Base-by-base conservation (phyloP, 2,113 vertebrate species). In the Cichladusa arquata region DNA sequence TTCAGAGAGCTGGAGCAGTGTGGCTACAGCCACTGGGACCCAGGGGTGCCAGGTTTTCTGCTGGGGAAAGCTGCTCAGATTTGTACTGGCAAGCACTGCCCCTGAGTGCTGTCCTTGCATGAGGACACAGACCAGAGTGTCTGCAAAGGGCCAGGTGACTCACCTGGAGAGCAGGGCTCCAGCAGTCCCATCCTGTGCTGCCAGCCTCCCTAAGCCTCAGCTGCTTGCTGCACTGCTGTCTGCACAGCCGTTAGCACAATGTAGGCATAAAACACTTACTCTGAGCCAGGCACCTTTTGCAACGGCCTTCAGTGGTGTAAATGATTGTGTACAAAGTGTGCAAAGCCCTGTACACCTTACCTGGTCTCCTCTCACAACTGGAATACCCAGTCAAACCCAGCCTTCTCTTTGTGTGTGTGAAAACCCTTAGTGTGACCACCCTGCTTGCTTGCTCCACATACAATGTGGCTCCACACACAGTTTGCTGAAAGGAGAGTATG, bases 1-100 rank as follows among this genome's bases (percentile, higher is more conserved):
- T 56, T 54, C 9, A 0, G n/a, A 54, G 65, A 50, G 57, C 42
- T 0, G 0, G 38, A 0, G 0, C 3, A 42, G 31, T 0, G 12
- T 22, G 51, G 48, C 56, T 29, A 8, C 71, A 45, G 74, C 42
- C 19, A 0, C 9, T 8, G 22, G 9, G n/a, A 34, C 36, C 45
- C 56, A 15, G 9, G 38, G 45, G 22, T 33, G 36, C 23, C 19
- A 24, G 25, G 9, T n/a, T 3, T 36, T 69, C 54, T 10, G 2
- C 1, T 14, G 23, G 61, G 18, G 47, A 71, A 58, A 42, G 44
- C 44, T 47, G 28, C 57, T 11, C 3, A 4, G 4, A 44, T 25
- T 34, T 53, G 0, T 14, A 9, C 28, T 13, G 19, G 42, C 9
- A 4, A 34, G 36, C 7, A 3, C 36, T 3, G 15, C 67, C 40